A percentile compares a stretch with the other conserved stretches of the same genome.
These are phyloP conservation scores for Spea hammondii DNA, from an alignment of 2,797 vertebrate genomes.

Conservation along the genomic window DNA sequence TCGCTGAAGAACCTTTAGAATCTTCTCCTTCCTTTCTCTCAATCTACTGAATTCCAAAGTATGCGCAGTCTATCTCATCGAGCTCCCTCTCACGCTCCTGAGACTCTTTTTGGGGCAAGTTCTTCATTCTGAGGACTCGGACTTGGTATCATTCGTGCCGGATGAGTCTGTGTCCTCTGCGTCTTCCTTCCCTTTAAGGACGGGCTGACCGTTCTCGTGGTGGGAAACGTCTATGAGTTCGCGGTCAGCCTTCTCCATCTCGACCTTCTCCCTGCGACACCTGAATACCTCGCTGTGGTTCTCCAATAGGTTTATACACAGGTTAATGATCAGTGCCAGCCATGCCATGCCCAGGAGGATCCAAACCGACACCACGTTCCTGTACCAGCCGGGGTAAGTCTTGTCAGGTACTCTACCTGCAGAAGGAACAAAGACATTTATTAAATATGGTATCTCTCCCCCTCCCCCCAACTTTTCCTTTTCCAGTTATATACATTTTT, in stretches of 20 bases:
- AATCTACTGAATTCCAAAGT: too few relatives aligned
- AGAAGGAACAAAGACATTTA: constrained; percentile 16
- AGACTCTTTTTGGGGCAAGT: too few relatives aligned
- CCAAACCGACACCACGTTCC: constrained; percentile 79
- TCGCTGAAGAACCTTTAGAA: too few relatives aligned
- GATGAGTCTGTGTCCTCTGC: constrained; percentile 33
- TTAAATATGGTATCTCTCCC: not conserved
- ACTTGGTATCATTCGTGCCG: not conserved
- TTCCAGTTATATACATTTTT: not conserved
- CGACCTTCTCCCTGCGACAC: constrained; percentile 46
- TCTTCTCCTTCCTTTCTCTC: too few relatives aligned
- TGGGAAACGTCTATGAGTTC: constrained; percentile 53
- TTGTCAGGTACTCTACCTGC: constrained; percentile 78
- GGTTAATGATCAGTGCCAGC: constrained; percentile 85
- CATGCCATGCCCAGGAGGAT: constrained; percentile 94
- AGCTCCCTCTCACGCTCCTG: too few relatives aligned
- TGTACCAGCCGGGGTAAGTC: constrained; percentile 82
- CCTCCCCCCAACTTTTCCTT: not conserved
- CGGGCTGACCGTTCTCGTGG: not conserved
- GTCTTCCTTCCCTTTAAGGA: not conserved
- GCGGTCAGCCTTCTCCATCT: constrained; percentile 19
- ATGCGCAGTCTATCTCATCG: too few relatives aligned
- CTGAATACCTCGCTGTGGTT: constrained; percentile 61
- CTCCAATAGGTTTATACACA: constrained; percentile 80
- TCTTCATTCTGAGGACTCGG: not conserved